Evolutionary conservation across 2,113 vertebrate species (phyloP).

Genomic region (Perca flavescens): DNA sequence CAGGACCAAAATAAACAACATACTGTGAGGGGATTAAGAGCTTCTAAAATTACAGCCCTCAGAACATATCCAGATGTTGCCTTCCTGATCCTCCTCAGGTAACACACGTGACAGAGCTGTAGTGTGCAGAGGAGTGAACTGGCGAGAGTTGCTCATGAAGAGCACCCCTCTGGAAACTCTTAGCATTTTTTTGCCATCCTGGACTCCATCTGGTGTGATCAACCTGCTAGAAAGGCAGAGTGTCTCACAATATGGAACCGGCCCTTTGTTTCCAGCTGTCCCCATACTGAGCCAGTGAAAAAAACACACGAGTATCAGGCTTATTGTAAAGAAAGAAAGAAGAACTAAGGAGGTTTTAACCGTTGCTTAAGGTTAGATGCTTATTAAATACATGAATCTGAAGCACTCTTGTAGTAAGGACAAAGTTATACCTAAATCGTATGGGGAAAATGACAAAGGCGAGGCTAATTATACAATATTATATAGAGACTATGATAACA

Average conservation of each 20-base stretch:
- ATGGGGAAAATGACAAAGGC: too few species aligned
- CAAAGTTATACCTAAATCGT: too few species aligned
- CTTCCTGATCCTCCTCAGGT: slow-evolving; percentile 67
- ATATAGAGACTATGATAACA: too few species aligned
- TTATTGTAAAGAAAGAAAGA: too few species aligned
- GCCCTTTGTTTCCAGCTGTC: not conserved
- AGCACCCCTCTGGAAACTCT: slow-evolving; percentile 37
- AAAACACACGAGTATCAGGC: not conserved
- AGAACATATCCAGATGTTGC: slow-evolving; percentile 79
- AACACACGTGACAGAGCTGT: slow-evolving; percentile 48
- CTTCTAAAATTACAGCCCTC: slow-evolving; percentile 76
- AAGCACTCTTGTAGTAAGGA: too few species aligned
- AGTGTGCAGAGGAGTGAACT: slow-evolving; percentile 28
- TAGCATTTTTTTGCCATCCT: slow-evolving; percentile 32
- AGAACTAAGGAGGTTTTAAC: too few species aligned
- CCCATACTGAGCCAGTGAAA: not conserved
- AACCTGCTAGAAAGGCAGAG: slow-evolving; percentile 27
- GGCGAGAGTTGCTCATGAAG: not conserved
- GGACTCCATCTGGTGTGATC: slow-evolving; percentile 50
- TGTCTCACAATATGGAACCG: not conserved
- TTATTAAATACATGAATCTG: too few species aligned
- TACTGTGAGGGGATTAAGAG: slow-evolving; percentile 68
- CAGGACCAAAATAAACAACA: slow-evolving; percentile 76
- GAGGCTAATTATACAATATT: too few species aligned
- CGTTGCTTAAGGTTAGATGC: too few species aligned